Evolutionary conservation across 2,113 vertebrate genomes (phyloP), one percentile per base, ranked within the genome.

Genomic region (Ginglymostoma cirratum): DNA sequence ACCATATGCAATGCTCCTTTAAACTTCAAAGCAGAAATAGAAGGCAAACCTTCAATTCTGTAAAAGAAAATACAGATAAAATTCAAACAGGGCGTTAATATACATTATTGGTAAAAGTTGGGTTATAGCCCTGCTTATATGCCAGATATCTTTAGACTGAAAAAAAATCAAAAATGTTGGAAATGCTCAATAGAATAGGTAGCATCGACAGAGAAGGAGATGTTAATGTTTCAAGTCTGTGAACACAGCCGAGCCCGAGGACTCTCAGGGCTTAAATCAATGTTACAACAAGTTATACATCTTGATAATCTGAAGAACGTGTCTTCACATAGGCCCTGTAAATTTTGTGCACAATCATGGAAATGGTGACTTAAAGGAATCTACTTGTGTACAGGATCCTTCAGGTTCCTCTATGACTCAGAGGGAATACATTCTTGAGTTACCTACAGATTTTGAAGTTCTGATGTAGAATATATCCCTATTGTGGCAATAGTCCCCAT

Each of bases 11-110:
- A 98, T 94, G 98, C 98, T 30, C 98, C 98, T 45, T 98, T 98
- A 97, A 99, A 99, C 96, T 98, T 98, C 96, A 99, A 97, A 0
- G 99, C 98, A 90, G 98, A 99, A 96, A 99, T 96, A 0, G 99
- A 98, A 0, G 99, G 99, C 65, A 99, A 97, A 96, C 97, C 97
- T 7, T 98, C 97, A 96, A 99, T 97, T 96, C 99, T 99, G 97
- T 52, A 97, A 52, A 96, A 95, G 67, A 93, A 83, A 90, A 30
- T 6, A 96, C 8, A 93, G 2, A n/a, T 55, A 72, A 42, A 67
- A 2, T 67, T 38, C 34, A 72, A 72, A 48, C 27, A 70, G 67
- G 4, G 30, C 12, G 69, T 48, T 94, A 95, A 48, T 61, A 67
- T 52, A 48, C 17, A 45, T 30, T 17, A 52, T 72, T 72, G 42